Evolutionary conservation across 2,113 vertebrate genomes (phyloP).

Genomic region (Cathartes aura): DNA sequence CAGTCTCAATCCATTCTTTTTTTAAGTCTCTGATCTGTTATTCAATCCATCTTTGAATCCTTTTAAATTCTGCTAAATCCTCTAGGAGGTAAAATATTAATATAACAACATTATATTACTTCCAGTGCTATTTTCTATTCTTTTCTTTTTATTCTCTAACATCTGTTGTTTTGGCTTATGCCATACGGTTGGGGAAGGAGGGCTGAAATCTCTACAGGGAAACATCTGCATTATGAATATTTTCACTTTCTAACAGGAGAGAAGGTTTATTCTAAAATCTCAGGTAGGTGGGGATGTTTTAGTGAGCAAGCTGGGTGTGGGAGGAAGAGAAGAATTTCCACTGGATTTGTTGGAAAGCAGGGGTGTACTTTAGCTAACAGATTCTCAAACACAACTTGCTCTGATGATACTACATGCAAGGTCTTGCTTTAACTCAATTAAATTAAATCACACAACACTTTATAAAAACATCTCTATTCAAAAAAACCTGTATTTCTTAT

Average conservation of each 20-base stretch:
- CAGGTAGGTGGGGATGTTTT: neutral
- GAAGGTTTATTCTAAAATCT: neutral
- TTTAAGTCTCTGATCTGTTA: slow-evolving; percentile 6
- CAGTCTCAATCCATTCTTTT: neutral
- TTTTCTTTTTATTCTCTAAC: neutral
- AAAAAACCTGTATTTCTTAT: neutral
- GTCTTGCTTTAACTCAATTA: neutral
- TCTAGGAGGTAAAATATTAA: slow-evolving; percentile 10
- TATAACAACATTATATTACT: neutral
- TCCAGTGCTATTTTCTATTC: neutral
- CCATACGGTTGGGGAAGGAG: neutral
- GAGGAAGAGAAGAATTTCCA: neutral
- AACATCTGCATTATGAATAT: neutral
- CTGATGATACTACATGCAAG: neutral
- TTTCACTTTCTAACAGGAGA: neutral
- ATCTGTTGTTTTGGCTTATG: neutral
- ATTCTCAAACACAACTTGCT: neutral
- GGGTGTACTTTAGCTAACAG: neutral
- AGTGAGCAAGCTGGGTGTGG: neutral
- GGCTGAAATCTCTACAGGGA: neutral
- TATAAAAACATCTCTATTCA: neutral
- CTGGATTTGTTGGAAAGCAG: neutral
- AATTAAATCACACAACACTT: neutral
- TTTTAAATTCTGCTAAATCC: slow-evolving; percentile 10
- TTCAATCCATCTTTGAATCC: neutral